phyloP scores from a whole-genome alignment of 1,140 invertebrate genomes.

The Drosophila punjabiensis region DNA sequence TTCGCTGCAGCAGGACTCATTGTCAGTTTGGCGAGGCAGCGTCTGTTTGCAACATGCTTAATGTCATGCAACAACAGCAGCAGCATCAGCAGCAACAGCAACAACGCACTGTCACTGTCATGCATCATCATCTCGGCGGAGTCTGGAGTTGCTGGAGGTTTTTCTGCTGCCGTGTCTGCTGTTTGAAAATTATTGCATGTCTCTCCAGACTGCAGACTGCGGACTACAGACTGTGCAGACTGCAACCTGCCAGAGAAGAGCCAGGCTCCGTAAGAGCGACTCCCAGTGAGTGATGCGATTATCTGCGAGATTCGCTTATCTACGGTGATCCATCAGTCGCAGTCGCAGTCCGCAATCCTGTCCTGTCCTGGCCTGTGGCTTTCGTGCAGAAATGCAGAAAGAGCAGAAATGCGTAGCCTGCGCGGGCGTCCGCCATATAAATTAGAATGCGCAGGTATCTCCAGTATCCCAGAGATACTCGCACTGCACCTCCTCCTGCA shows the following conservation, averaged over 20 bases:
- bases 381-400: slow-evolving; percentile 58
- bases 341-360: slow-evolving; percentile 31
- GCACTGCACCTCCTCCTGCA: not conserved
- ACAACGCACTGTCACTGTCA: slow-evolving; percentile 82
- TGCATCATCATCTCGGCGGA: slow-evolving; percentile 73
- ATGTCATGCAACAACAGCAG: slow-evolving; percentile 66
- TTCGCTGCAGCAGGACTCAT: slow-evolving; percentile 71
- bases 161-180: slow-evolving; percentile 36
- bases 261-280: slow-evolving; percentile 31
- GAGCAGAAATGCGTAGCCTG: slow-evolving; percentile 65
- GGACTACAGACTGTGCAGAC: slow-evolving; percentile 22
- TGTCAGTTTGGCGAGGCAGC: slow-evolving; percentile 54
- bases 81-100: slow-evolving; percentile 40
- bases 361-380: slow-evolving; percentile 38
- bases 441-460: slow-evolving; percentile 75
- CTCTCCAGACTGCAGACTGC: slow-evolving; percentile 36
- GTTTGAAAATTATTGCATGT: slow-evolving; percentile 83
- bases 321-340: slow-evolving; percentile 84
- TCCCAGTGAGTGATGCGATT: slow-evolving; percentile 84
- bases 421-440: slow-evolving; percentile 78
- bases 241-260: slow-evolving; percentile 60
- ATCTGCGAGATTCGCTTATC: slow-evolving; percentile 85
- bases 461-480: slow-evolving; percentile 38
- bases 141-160: slow-evolving; percentile 26
- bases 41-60: slow-evolving; percentile 83